Base-by-base conservation (phyloP, 2,888 invertebrate species). In the Ormia ochracea region DNA sequence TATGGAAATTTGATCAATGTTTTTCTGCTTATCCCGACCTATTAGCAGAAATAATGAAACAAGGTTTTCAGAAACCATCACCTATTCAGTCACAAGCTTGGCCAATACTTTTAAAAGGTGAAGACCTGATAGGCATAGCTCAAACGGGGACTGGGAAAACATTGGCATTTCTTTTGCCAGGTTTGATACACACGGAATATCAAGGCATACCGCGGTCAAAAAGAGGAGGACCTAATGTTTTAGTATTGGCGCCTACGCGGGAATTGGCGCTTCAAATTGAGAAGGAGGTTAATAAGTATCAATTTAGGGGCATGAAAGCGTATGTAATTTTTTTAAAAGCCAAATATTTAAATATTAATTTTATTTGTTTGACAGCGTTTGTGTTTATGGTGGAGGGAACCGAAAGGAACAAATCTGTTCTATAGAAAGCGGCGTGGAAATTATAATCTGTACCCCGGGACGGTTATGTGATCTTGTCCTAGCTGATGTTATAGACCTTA, bases 101-200 rank as follows among this genome's bases (percentile, higher is more conserved):
- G 98, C 99, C 99, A 1, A 92, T 98, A 78, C 91, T 98, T 0
- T 90, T 99, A 45, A 93, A 93, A 85, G 99, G 99, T 0, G 93
- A 94, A 86, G 98, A 99, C 90, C 90, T 98, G 87, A 98, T 99
- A 88, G 98, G 98, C 7, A 98, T 99, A 82, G 98, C 98, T 0
- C 98, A 98, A 90, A 97, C 97, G 5, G 96, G 96, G 70, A 96
- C 96, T 17, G 97, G 98, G 0, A 99, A 99, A 91, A 99, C 99
- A 0, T 91, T 99, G 72, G 98, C 98, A 0, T 98, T 98, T 86
- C 90, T 98, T 0, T 88, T 98, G 66, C 98, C 98, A 7, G 98
- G 97, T 10, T 91, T 98, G 83, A 95, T 98, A 83, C 98, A 98
- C 87, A 97, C 97, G 78, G 96, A 97, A 82, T 94, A 93, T 1